Evolutionary conservation across 2,888 invertebrate genomes (phyloP).

Genomic region (Tineola bisselliella): DNA sequence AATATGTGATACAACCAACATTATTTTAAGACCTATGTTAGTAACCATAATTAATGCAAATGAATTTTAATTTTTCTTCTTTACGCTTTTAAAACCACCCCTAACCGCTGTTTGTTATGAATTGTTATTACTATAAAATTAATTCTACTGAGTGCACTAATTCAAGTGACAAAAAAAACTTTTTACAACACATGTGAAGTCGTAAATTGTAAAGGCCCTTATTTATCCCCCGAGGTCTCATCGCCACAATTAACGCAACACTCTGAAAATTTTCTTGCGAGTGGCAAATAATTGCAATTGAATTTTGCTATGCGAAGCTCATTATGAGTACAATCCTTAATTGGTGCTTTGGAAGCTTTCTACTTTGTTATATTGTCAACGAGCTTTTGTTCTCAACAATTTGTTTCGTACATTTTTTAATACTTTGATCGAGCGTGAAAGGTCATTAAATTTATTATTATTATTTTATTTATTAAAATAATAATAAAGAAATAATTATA

Average conservation of each 20-base stretch:
- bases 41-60: too few species aligned
- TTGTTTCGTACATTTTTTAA: neutral
- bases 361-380: slow-evolving; percentile 1
- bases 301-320: slow-evolving; percentile 32
- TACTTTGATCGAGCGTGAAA: neutral
- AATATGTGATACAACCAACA: too few species aligned
- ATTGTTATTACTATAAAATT: too few species aligned
- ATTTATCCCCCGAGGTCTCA: slow-evolving; percentile 18
- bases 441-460: neutral
- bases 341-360: slow-evolving; percentile 10
- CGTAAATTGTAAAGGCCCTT: slow-evolving; percentile 17
- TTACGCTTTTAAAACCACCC: too few species aligned
- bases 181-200: too few species aligned
- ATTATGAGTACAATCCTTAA: neutral
- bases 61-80: too few species aligned
- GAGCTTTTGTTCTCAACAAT: neutral
- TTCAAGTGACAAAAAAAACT: too few species aligned
- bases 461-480: neutral
- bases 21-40: too few species aligned
- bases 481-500: neutral
- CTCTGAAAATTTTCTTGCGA: slow-evolving; percentile 48
- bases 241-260: slow-evolving; percentile 42
- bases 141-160: too few species aligned
- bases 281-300: slow-evolving; percentile 56
- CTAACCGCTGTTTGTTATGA: too few species aligned